Evolutionary conservation across 2,888 invertebrate species (phyloP).

Genomic region (Nemapogon koenigi): DNA sequence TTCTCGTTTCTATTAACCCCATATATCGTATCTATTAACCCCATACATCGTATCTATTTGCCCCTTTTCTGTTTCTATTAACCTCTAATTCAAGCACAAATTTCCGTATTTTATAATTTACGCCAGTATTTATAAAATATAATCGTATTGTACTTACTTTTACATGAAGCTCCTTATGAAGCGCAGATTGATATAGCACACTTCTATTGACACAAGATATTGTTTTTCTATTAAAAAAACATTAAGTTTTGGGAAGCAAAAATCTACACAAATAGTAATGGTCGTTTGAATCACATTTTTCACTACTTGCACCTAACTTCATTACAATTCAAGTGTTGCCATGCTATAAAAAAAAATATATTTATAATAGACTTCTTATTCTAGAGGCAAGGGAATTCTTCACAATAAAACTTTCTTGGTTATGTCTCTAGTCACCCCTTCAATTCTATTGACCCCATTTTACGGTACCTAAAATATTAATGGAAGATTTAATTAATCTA

Average conservation of each 20-base stretch:
- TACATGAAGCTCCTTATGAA: not conserved
- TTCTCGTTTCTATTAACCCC: constrained; percentile 1
- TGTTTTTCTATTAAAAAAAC: not conserved
- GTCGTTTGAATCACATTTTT: not conserved
- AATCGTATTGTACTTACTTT: not conserved
- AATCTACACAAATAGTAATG: not conserved
- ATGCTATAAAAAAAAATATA: not conserved
- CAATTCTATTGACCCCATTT: constrained; percentile 5
- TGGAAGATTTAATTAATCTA: too few relatives aligned
- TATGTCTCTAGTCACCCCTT: not conserved
- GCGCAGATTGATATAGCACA: not conserved
- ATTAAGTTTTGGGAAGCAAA: not conserved
- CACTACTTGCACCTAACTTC: not conserved
- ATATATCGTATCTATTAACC: not conserved
- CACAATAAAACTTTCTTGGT: not conserved
- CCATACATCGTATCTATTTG: not conserved
- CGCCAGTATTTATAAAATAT: not conserved
- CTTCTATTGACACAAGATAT: not conserved
- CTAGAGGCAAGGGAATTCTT: too few relatives aligned
- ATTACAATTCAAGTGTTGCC: not conserved
- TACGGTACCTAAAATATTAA: too few relatives aligned
- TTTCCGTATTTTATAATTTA: not conserved
- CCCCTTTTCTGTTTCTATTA: not conserved
- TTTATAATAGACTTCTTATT: too few relatives aligned
- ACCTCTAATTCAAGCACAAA: not conserved